Percentiles rank a stretch among this genome's conserved stretches.
phyloP scores from a whole-genome alignment of 2,113 vertebrate genomes.

The Neoarius graeffei region DNA sequence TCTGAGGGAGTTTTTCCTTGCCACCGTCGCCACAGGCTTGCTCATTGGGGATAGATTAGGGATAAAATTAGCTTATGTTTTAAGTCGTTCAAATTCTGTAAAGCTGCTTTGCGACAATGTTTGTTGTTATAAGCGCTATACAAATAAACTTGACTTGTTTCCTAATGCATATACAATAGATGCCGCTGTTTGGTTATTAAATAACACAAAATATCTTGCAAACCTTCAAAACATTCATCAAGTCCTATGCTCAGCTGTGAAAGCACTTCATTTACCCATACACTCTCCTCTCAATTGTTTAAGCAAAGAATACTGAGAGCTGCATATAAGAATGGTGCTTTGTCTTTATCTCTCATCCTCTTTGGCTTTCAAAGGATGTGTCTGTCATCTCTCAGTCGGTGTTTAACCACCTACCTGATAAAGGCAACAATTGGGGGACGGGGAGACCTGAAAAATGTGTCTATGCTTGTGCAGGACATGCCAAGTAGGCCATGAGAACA shows the following conservation, averaged over 20 bases:
- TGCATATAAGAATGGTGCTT: constrained; percentile 39
- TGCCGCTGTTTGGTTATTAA: neutral
- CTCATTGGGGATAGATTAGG: no score
- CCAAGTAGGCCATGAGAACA: constrained; percentile 42
- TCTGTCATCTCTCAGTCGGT: constrained; percentile 58
- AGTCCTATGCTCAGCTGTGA: constrained; percentile 27
- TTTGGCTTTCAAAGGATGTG: constrained; percentile 50
- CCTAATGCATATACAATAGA: neutral
- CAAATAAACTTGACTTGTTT: no score
- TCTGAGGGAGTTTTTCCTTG: no score
- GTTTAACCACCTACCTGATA: constrained; percentile 62
- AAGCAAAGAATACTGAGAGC: constrained; percentile 39
- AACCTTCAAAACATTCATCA: neutral
- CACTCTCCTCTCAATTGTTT: constrained; percentile 48
- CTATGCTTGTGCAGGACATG: constrained; percentile 60
- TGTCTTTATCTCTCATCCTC: constrained; percentile 53
- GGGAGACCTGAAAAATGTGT: constrained; percentile 50
- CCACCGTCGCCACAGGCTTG: no score
- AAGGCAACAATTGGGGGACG: constrained; percentile 64
- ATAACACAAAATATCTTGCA: neutral
- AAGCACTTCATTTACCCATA: constrained; percentile 17
- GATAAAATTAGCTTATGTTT: no score
- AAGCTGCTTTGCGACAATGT: no score
- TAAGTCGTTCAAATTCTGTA: no score
- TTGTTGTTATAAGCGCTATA: no score